Evolutionary conservation across 2,113 vertebrate genomes (phyloP).

Genomic region (Turnix velox): DNA sequence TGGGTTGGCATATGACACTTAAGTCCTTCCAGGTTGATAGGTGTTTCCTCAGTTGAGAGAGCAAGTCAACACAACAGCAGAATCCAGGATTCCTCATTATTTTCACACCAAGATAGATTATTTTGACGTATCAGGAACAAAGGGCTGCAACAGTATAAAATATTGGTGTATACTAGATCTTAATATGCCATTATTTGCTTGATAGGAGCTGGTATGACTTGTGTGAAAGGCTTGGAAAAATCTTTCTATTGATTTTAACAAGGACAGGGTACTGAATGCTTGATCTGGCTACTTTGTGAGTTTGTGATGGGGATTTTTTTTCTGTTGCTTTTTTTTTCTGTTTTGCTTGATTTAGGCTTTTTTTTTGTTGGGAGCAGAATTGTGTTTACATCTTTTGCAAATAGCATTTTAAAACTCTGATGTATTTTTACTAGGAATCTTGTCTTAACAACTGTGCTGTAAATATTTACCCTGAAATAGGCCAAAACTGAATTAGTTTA

Average conservation of each 20-base stretch:
- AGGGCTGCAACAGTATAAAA: background rate
- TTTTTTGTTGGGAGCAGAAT: background rate
- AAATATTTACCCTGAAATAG: background rate
- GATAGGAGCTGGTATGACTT: background rate
- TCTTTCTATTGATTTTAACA: background rate
- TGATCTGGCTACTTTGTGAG: background rate
- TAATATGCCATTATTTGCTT: background rate
- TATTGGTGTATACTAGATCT: background rate
- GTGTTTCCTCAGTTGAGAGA: background rate
- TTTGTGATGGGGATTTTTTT: background rate
- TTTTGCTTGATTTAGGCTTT: background rate
- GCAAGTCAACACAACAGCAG: background rate
- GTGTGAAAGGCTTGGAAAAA: background rate
- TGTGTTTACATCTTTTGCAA: background rate
- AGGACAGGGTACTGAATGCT: background rate
- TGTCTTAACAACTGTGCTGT: background rate
- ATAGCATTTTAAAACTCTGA: background rate
- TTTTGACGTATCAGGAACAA: background rate
- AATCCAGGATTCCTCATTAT: background rate
- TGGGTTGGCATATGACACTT: background rate
- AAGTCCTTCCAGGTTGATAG: background rate
- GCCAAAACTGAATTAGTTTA: background rate
- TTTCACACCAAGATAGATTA: background rate
- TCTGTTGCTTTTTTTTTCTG: background rate
- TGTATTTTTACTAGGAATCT: background rate